A percentile compares a stretch with the other conserved stretches of the same genome.
These are phyloP conservation scores for Pseudoatta argentina DNA, from an alignment of 1,140 invertebrate species.

Conservation along the genomic window DNA sequence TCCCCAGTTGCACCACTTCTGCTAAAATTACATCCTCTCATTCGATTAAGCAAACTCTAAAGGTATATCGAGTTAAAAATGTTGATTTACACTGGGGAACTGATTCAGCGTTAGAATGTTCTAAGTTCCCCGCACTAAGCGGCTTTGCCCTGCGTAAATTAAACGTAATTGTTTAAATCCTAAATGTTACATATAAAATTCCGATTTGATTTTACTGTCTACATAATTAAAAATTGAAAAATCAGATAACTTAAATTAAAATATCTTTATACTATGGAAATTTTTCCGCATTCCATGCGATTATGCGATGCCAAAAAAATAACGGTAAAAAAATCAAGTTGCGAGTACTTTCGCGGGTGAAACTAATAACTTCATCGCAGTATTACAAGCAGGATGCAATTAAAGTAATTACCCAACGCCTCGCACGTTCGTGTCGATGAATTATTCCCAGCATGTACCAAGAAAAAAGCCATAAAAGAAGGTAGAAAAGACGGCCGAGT, in stretches of 20 bases:
- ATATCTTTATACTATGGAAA: background rate
- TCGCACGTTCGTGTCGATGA: conserved; percentile 62
- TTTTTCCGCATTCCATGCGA: background rate
- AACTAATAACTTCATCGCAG: conserved; percentile 68
- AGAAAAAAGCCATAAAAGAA: conserved; percentile 37
- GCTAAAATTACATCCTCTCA: conserved; percentile 60
- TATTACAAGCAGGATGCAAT: conserved; percentile 71
- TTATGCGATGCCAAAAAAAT: background rate
- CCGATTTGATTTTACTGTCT: background rate
- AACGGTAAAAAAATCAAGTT: conserved; percentile 23
- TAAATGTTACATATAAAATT: conserved; percentile 16
- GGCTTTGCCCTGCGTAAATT: conserved; percentile 59
- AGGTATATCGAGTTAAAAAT: conserved; percentile 64
- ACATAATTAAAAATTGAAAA: background rate
- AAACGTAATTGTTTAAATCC: conserved; percentile 22
- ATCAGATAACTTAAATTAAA: background rate
- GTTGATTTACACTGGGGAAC: conserved; percentile 59
- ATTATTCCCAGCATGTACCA: conserved; percentile 60
- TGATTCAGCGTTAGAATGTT: conserved; percentile 50
- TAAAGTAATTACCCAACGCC: conserved; percentile 74
- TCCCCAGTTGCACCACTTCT: conserved; percentile 36
- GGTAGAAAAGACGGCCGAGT: background rate
- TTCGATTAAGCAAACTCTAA: conserved; percentile 60
- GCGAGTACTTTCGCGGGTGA: background rate
- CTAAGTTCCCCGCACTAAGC: conserved; percentile 51